Conservation (phyloP, 53 echinoderm and acorn worm genomes). For the Holothuria leucospilota region DNA sequence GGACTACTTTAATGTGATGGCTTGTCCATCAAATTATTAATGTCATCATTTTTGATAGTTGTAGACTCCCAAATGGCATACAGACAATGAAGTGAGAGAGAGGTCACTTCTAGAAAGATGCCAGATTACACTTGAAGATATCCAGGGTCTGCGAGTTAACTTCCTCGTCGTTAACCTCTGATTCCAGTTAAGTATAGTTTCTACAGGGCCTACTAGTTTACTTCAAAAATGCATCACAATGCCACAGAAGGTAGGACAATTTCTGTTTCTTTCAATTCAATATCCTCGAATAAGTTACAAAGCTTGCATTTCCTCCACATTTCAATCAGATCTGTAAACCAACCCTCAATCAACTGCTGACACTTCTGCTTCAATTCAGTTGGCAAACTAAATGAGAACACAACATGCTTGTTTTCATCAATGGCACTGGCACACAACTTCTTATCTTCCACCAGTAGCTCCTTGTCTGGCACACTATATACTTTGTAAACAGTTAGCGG, state of each 20-base stretch:
- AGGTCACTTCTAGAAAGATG: too few species aligned
- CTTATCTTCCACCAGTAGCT: too few species aligned
- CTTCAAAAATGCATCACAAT: not conserved
- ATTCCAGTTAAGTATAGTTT: not conserved
- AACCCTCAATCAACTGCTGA: not conserved
- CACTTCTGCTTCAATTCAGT: not conserved
- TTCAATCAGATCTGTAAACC: slow-evolving; percentile 9
- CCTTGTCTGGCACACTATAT: not conserved
- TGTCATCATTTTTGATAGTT: too few species aligned
- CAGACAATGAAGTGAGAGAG: too few species aligned
- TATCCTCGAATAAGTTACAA: not conserved
- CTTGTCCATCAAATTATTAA: too few species aligned
- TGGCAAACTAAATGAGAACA: slow-evolving; percentile 31
- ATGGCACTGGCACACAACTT: too few species aligned
- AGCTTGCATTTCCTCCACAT: not conserved
- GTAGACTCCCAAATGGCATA: too few species aligned
- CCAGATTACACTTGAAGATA: too few species aligned
- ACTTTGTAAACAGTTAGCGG: slow-evolving; percentile 35
- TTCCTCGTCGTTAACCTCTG: too few species aligned
- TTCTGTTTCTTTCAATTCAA: not conserved
- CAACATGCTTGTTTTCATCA: not conserved
- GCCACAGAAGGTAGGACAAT: slow-evolving; percentile 18
- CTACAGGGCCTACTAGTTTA: not conserved
- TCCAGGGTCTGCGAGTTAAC: too few species aligned
- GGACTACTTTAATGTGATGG: too few species aligned